Evolutionary conservation across 2,113 vertebrate species (phyloP).

Genomic region (Illadopsis cleaveri): DNA sequence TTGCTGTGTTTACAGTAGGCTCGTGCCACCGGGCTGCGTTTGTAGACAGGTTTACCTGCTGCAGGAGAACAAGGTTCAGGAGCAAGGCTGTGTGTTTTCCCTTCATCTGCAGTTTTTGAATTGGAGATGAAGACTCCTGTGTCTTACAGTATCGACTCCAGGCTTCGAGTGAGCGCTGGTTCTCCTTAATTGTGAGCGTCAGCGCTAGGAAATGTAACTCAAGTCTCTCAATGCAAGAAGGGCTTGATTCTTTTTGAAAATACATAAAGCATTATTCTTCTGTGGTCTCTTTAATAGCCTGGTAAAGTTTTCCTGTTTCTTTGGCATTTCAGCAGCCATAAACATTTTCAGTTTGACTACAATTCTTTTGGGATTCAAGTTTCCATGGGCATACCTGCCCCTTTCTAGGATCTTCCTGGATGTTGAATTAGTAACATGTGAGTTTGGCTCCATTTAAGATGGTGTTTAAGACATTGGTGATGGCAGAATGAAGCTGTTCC

Average conservation of each 20-base stretch:
- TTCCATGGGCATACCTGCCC: neutral
- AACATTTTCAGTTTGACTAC: neutral
- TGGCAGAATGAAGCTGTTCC: neutral
- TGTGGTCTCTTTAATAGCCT: neutral
- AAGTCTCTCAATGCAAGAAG: neutral
- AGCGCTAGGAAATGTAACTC: neutral
- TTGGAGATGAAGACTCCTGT: neutral
- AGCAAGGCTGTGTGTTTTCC: neutral
- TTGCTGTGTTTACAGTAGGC: neutral
- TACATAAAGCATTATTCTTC: neutral
- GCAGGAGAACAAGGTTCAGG: neutral
- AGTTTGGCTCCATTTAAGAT: neutral
- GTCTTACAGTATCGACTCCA: neutral
- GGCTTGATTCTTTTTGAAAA: neutral
- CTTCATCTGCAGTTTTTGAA: neutral
- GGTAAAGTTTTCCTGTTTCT: neutral
- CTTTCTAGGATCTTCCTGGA: slow-evolving; percentile 13
- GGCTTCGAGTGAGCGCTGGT: neutral
- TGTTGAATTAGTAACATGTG: neutral
- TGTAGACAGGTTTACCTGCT: neutral
- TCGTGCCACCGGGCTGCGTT: neutral
- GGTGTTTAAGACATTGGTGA: neutral
- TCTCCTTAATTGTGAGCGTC: neutral
- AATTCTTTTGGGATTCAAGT: neutral
- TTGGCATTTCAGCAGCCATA: neutral